Base-by-base conservation (phyloP, 1,140 invertebrate genomes). In the Aphelenchoides avenae region DNA sequence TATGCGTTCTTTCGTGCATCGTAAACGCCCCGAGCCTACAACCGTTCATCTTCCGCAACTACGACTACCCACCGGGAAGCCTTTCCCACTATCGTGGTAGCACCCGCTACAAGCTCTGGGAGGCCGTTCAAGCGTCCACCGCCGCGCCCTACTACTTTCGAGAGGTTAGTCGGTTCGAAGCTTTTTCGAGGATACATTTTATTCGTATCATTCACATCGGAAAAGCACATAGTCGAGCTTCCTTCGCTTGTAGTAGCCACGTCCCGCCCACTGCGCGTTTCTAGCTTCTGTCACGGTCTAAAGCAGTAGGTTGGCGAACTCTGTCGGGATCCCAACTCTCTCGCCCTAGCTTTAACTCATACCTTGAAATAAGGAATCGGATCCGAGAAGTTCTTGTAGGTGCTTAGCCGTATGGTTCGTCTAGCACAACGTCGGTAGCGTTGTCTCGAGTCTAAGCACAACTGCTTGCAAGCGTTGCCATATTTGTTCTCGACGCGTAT, bases 121-220 rank as follows among this genome's bases (percentile, higher is more conserved):
- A 93, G 81, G 87, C 88, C 9, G 85, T 90, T 3, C 79, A 89
- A 71, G 90, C 89, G 7, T 91, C 89, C 6, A 87, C 89, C 36
- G 89, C 91, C 43, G 91, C 91, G 18, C 91, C 91, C 1, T 88
- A 87, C 0, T 91, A 91, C 80, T 94, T 91, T 80, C 85, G 89
- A 74, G 89, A 91, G 75, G 89, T 87, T 68, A 82, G 83, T 64
- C 5, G 2, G 27, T 43, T 55, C 41, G 79, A 87, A 15, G 85
- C 84, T 47, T 53, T 26, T n/a, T n/a, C n/a, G n/a, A n/a, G n/a
- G n/a, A n/a, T n/a, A n/a, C n/a, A n/a, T n/a, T n/a, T n/a, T n/a
- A n/a, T n/a, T n/a, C n/a, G n/a, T n/a, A n/a, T 85, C 86, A 26
- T 82, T 84, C 69, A 65, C 59, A 61, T 59, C 34, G 52, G 22